Evolutionary conservation across 2,113 vertebrate species (phyloP).

Genomic region (Nyctereutes procyonoides): DNA sequence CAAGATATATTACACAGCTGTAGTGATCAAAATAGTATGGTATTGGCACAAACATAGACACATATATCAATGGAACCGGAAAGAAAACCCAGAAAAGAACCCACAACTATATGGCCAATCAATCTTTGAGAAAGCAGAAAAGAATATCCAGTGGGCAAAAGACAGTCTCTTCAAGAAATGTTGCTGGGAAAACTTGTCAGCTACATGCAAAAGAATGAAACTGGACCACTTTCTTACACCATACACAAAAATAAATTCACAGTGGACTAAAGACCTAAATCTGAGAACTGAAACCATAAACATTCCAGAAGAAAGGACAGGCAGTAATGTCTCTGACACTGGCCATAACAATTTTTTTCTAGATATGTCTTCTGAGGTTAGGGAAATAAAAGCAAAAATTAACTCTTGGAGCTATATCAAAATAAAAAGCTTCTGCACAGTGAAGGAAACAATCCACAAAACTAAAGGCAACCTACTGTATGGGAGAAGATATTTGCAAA

Average conservation of each 20-base stretch:
- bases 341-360: neutral
- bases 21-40: neutral
- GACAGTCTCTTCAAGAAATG: neutral
- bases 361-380: neutral
- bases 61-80: neutral
- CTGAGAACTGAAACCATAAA: neutral
- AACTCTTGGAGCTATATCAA: neutral
- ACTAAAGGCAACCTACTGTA: neutral
- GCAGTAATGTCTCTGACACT: neutral
- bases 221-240: neutral
- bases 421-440: neutral
- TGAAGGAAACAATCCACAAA: neutral
- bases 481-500: neutral
- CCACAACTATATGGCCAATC: neutral
- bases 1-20: neutral
- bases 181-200: neutral
- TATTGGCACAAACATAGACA: neutral
- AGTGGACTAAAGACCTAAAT: neutral
- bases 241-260: neutral
- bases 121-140: neutral
- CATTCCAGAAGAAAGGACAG: neutral
- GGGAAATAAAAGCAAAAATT: neutral
- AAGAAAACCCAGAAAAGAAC: neutral
- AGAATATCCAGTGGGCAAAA: neutral
- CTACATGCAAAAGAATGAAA: neutral